Percentiles rank a stretch among this genome's conserved stretches.
Conservation (phyloP, 2,797 vertebrate species). For the Sylvilagus floridanus region DNA sequence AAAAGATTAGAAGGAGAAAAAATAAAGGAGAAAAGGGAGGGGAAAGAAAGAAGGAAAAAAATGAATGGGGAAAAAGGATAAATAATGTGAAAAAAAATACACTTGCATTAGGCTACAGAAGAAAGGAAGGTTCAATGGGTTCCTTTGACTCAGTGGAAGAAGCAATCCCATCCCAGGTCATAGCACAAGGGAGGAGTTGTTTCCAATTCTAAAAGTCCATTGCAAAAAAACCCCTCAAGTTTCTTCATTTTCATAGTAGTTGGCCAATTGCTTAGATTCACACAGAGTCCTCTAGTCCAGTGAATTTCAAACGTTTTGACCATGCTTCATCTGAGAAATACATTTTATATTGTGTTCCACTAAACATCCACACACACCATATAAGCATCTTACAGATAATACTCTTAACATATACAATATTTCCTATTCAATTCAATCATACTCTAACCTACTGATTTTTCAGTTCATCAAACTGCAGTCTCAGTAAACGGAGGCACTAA, state of each 20-base stretch:
- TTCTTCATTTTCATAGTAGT: constrained; percentile 1
- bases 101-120: background rate
- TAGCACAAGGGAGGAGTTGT: background rate
- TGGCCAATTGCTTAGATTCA: background rate
- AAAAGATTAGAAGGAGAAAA: background rate
- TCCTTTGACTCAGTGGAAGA: background rate
- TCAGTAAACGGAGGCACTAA: background rate
- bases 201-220: background rate
- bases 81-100: background rate
- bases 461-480: background rate
- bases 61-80: background rate
- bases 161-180: background rate
- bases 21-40: background rate
- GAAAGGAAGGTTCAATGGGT: background rate
- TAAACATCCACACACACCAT: background rate
- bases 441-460: background rate
- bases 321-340: background rate
- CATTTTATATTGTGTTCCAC: background rate
- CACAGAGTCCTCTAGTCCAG: background rate
- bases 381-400: background rate
- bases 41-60: background rate
- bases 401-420: background rate
- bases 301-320: constrained; percentile 26
- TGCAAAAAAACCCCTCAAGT: background rate
- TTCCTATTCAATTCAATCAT: background rate